phyloP scores from a whole-genome alignment of 2,113 vertebrate species.

The Gambusia affinis region DNA sequence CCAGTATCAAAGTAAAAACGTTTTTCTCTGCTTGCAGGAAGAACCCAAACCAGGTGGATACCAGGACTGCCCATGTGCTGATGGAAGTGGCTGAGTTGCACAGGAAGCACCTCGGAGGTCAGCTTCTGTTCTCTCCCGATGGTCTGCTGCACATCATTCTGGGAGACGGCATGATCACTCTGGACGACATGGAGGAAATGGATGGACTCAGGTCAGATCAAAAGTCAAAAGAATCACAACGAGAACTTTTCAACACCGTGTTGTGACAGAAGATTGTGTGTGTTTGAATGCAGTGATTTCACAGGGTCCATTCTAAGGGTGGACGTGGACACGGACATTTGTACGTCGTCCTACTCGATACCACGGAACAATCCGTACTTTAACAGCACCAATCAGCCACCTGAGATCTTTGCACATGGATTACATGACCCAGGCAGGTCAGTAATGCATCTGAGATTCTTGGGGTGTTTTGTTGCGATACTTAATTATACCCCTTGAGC shows the following conservation, averaged over 20 bases:
- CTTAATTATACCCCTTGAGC: no score
- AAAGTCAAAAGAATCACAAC: conserved; percentile 5
- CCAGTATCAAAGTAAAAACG: neutral
- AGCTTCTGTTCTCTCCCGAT: conserved; percentile 92
- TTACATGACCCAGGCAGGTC: conserved; percentile 98
- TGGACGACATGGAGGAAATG: conserved; percentile 99
- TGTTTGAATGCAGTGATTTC: conserved; percentile 88
- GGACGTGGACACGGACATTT: conserved; percentile 90
- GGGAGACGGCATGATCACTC: conserved; percentile 97
- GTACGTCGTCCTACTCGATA: conserved; percentile 89
- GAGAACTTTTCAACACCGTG: neutral
- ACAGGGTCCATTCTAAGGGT: conserved; percentile 96
- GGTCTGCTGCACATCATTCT: conserved; percentile 93
- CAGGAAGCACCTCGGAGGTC: conserved; percentile 94
- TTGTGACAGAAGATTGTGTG: conserved; percentile 28
- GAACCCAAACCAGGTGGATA: conserved; percentile 93
- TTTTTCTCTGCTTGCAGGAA: conserved; percentile 80
- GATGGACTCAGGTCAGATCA: conserved; percentile 92
- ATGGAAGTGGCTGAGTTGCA: conserved; percentile 97
- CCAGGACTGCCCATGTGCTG: conserved; percentile 88
- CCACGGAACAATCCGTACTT: conserved; percentile 95
- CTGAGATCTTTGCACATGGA: conserved; percentile 97
- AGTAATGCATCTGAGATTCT: conserved; percentile 57
- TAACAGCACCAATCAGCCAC: conserved; percentile 98
- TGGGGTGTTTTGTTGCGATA: no score